These are phyloP conservation scores for Agriotes lineatus DNA, from an alignment of 2,888 invertebrate species.

Conservation along the genomic window DNA sequence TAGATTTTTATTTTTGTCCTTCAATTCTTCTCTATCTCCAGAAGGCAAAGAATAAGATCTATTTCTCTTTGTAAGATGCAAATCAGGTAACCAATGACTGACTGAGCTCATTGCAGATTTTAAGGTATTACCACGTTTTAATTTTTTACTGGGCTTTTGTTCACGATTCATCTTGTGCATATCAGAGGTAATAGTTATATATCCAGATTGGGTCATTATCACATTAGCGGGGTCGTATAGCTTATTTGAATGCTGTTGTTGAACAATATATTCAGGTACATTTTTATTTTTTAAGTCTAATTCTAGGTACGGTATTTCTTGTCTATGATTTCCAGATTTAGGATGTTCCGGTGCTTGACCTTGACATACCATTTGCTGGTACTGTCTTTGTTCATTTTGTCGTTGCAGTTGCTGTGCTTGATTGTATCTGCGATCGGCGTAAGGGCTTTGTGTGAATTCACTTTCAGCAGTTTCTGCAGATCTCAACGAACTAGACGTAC, in stretches of 20 bases:
- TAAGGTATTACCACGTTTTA: constrained; percentile 77
- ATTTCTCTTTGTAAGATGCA: constrained; percentile 81
- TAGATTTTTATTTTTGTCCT: constrained; percentile 67
- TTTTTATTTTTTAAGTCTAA: constrained; percentile 68
- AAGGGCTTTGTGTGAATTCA: constrained; percentile 66
- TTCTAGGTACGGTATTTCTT: constrained; percentile 65
- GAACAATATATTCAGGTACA: constrained; percentile 66
- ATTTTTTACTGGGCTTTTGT: constrained; percentile 75
- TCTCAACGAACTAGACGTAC: constrained; percentile 73
- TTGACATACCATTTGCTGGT: constrained; percentile 55
- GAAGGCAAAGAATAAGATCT: constrained; percentile 87
- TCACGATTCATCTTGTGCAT: constrained; percentile 69
- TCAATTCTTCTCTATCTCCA: constrained; percentile 72
- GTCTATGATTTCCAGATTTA: constrained; percentile 62
- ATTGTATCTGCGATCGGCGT: constrained; percentile 56
- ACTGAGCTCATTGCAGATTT: constrained; percentile 86
- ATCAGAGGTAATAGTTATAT: constrained; percentile 81
- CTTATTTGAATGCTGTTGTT: constrained; percentile 60
- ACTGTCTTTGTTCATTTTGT: constrained; percentile 53
- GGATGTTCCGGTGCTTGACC: constrained; percentile 57
- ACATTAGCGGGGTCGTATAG: constrained; percentile 71
- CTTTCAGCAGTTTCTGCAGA: constrained; percentile 72
- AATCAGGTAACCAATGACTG: constrained; percentile 84
- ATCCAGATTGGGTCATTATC: constrained; percentile 84
- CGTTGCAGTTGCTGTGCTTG: constrained; percentile 43